Conservation (phyloP, 1,140 invertebrate genomes). For the Sarcophaga bullata region DNA sequence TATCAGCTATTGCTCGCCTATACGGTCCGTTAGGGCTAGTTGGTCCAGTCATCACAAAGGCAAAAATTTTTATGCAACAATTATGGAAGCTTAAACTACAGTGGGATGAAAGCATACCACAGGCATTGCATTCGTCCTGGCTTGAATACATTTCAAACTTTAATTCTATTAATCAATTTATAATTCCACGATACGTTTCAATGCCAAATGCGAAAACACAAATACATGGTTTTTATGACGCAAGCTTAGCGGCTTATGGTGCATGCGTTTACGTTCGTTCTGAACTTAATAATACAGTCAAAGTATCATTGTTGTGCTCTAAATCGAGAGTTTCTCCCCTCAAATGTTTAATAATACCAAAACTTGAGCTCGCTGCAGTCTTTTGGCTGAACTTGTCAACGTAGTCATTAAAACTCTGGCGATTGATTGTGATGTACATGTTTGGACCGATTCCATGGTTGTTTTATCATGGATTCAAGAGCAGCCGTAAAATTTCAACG, state of each 20-base stretch:
- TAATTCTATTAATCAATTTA: neutral
- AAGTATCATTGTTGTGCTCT: neutral
- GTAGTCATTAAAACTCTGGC: conserved; percentile 41
- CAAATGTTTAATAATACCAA: neutral
- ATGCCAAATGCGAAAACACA: neutral
- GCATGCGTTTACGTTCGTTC: conserved; percentile 11
- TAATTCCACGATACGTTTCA: neutral
- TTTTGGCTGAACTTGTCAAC: conserved; percentile 43
- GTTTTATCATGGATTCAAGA: conserved; percentile 54
- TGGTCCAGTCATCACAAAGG: conserved; percentile 53
- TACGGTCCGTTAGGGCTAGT: conserved; percentile 57
- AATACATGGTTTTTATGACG: neutral
- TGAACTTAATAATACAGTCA: neutral
- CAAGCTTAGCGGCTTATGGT: too few species aligned
- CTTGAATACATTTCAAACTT: neutral
- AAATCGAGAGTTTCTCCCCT: conserved; percentile 23
- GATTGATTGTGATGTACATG: too few species aligned
- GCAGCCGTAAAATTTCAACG: conserved; percentile 46
- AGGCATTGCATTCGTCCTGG: neutral
- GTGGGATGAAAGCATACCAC: conserved; percentile 29
- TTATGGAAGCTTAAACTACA: conserved; percentile 48
- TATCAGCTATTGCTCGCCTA: conserved; percentile 48
- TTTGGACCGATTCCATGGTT: conserved; percentile 61
- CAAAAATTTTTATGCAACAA: conserved; percentile 56
- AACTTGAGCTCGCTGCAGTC: conserved; percentile 11